Evolutionary conservation across 2,888 invertebrate species (phyloP).

Genomic region (Argyresthia albistria): DNA sequence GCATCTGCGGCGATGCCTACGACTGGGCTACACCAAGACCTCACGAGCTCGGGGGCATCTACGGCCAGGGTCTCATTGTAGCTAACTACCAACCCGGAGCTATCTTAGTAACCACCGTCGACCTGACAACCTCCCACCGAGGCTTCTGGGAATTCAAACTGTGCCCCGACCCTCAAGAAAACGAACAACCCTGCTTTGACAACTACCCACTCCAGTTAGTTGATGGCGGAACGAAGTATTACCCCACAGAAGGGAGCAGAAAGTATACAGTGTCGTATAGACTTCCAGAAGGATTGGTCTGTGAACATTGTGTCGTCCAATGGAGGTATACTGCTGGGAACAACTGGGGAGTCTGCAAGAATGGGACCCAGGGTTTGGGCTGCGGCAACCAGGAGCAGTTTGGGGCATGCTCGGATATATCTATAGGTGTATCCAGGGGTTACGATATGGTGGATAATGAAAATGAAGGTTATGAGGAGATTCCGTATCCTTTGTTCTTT

Average conservation of each 20-base stretch:
- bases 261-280: slow-evolving; percentile 78
- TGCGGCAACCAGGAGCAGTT: slow-evolving; percentile 92
- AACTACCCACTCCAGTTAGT: slow-evolving; percentile 73
- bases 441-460: slow-evolving; percentile 17
- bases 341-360: slow-evolving; percentile 82
- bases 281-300: slow-evolving; percentile 74
- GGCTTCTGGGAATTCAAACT: slow-evolving; percentile 88
- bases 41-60: slow-evolving; percentile 86
- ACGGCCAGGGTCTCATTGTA: slow-evolving; percentile 82
- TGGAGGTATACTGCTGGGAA: slow-evolving; percentile 91
- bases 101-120: slow-evolving; percentile 77
- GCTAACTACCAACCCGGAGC: slow-evolving; percentile 77
- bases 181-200: slow-evolving; percentile 82
- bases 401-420: slow-evolving; percentile 84
- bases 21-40: slow-evolving; percentile 76
- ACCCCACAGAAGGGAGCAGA: slow-evolving; percentile 78
- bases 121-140: slow-evolving; percentile 86
- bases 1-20: slow-evolving; percentile 88
- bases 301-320: slow-evolving; percentile 86
- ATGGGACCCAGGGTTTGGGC: slow-evolving; percentile 81
- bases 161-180: slow-evolving; percentile 79
- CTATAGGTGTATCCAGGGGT: slow-evolving; percentile 70
- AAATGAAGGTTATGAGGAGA: slow-evolving; percentile 9
- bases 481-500: slow-evolving; percentile 19
- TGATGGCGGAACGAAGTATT: slow-evolving; percentile 72